These are phyloP conservation scores for Charanyca ferruginea DNA, from an alignment of 2,888 invertebrate species.

Conservation along the genomic window DNA sequence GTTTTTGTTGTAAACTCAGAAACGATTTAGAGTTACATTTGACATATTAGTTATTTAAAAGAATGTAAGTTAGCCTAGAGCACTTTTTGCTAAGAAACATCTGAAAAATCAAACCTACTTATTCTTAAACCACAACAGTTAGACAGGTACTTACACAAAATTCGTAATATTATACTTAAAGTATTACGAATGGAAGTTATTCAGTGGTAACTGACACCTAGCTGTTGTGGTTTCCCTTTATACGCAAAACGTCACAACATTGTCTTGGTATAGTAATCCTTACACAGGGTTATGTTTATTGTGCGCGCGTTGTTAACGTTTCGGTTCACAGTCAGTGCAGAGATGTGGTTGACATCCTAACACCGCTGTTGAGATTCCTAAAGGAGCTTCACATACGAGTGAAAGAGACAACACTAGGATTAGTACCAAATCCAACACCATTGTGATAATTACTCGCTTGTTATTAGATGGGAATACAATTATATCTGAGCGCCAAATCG, in stretches of 20 bases:
- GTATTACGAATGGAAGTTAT: too few species aligned
- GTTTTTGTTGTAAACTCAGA: too few species aligned
- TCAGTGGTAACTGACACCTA: constrained; percentile 52
- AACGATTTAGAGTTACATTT: too few species aligned
- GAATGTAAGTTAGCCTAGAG: too few species aligned
- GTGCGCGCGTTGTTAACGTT: constrained; percentile 30
- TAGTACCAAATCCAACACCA: constrained; percentile 35
- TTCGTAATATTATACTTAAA: too few species aligned
- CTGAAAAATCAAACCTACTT: neutral
- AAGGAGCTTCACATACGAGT: constrained; percentile 17
- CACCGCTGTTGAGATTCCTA: constrained; percentile 38
- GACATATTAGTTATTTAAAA: too few species aligned
- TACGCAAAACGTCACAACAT: constrained; percentile 42
- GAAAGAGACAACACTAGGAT: constrained; percentile 34
- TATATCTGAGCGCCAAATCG: constrained; percentile 29
- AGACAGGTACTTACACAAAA: too few species aligned
- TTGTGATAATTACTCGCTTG: constrained; percentile 39
- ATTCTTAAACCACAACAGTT: neutral
- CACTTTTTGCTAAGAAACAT: neutral
- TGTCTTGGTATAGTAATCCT: constrained; percentile 50
- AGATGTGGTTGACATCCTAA: constrained; percentile 55
- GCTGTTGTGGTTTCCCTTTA: constrained; percentile 49
- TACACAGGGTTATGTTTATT: constrained; percentile 39
- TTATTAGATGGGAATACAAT: constrained; percentile 38
- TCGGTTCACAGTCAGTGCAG: constrained; percentile 36